These are phyloP conservation scores for Nymphalis urticae DNA, from an alignment of 2,888 invertebrate genomes.

Conservation along the genomic window DNA sequence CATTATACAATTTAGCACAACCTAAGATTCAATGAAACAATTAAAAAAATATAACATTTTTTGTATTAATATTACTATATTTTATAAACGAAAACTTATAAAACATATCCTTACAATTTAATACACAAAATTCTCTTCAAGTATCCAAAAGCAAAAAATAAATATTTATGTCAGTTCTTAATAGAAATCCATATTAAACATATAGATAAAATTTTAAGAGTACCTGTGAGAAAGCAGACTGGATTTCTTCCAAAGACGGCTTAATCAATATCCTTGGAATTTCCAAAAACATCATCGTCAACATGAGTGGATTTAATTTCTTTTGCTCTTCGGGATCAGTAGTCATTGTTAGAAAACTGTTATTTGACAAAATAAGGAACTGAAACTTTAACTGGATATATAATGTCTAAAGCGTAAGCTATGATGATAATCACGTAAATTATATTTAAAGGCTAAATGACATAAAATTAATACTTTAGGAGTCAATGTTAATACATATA, in stretches of 20 bases:
- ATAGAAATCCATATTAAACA: too few species aligned
- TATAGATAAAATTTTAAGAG: background rate
- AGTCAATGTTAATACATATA: too few species aligned
- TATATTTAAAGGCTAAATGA: too few species aligned
- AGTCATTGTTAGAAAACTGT: slow-evolving; percentile 76
- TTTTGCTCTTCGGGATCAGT: slow-evolving; percentile 72
- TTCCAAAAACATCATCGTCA: slow-evolving; percentile 83
- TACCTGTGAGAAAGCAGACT: slow-evolving; percentile 84
- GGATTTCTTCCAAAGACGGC: slow-evolving; percentile 87
- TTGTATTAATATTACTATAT: background rate
- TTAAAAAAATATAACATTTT: background rate
- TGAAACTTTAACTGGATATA: background rate
- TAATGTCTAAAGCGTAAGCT: too few species aligned
- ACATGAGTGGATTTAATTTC: slow-evolving; percentile 80
- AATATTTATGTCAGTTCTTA: too few species aligned
- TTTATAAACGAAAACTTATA: too few species aligned
- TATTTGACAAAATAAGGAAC: slow-evolving; percentile 25
- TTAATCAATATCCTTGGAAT: slow-evolving; percentile 84
- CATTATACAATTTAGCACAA: slow-evolving; percentile 84
- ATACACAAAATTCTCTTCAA: too few species aligned
- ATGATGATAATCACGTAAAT: too few species aligned
- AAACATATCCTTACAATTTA: too few species aligned
- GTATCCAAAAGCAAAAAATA: too few species aligned
- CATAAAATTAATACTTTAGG: too few species aligned
- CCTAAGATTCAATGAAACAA: slow-evolving; percentile 48